Evolutionary conservation across 2,113 vertebrate genomes (phyloP).

Genomic region (Herpailurus yagouaroundi): DNA sequence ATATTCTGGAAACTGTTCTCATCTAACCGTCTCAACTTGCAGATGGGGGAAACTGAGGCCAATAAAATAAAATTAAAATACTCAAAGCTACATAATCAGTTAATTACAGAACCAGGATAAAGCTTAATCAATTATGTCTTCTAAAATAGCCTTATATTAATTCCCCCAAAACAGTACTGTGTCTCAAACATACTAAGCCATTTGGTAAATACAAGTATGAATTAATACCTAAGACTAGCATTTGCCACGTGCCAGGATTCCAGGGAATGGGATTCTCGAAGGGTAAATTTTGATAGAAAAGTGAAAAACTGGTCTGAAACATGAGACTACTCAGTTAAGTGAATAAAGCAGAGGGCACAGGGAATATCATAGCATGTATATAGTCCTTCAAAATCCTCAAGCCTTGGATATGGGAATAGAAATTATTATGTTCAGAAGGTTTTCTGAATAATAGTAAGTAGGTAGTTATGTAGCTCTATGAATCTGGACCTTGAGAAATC

Average conservation of each 20-base stretch:
- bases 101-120: not conserved
- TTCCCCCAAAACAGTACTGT: not conserved
- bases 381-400: conserved; percentile 22
- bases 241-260: not conserved
- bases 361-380: not conserved
- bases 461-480: not conserved
- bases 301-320: not conserved
- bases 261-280: not conserved
- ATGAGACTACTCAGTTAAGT: not conserved
- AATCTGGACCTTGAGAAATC: not conserved
- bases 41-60: not conserved
- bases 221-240: not conserved
- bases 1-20: not conserved
- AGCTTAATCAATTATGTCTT: not conserved
- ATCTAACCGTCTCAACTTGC: not conserved
- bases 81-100: not conserved
- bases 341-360: not conserved
- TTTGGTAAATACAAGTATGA: not conserved
- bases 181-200: not conserved
- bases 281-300: not conserved
- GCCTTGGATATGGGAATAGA: not conserved
- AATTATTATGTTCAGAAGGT: not conserved
- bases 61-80: not conserved
- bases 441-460: not conserved
- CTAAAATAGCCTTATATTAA: not conserved